Evolutionary conservation across 2,113 vertebrate species (phyloP).

Genomic region (Brachyhypopomus occidentalis): DNA sequence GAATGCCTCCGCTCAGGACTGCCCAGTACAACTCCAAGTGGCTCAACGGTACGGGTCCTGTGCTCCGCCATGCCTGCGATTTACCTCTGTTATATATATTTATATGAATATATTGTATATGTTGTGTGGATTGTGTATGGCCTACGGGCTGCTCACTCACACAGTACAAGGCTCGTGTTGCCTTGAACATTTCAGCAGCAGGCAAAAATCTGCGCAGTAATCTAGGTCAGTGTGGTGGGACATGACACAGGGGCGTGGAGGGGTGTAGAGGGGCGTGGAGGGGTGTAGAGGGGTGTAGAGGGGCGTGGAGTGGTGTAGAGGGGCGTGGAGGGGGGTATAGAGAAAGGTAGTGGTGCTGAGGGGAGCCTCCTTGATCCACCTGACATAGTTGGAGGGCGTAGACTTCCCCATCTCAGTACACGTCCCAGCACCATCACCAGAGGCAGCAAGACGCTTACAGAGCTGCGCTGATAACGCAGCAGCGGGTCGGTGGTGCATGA

Average conservation of each 20-base stretch:
- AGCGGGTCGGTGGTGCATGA: background rate
- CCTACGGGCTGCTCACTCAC: constrained; percentile 22
- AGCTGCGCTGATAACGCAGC: background rate
- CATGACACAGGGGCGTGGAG: no score
- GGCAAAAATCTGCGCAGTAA: background rate
- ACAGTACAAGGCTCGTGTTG: no score
- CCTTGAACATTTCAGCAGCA: background rate
- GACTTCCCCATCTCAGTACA: constrained; percentile 38
- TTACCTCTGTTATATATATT: no score
- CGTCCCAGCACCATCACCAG: constrained; percentile 54
- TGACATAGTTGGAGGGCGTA: constrained; percentile 52
- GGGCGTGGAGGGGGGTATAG: background rate
- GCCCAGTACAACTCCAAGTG: constrained; percentile 99
- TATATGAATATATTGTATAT: no score
- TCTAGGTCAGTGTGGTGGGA: background rate
- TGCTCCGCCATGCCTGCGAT: background rate
- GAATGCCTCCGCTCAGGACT: constrained; percentile 90
- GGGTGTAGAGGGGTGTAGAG: no score
- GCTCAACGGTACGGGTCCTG: constrained; percentile 86
- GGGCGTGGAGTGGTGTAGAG: no score
- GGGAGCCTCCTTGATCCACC: background rate
- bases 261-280: no score
- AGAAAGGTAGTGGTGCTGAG: background rate
- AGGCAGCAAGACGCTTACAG: constrained; percentile 17
- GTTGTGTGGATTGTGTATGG: no score